Evolutionary conservation across 2,113 vertebrate genomes (phyloP).

Genomic region (Rallus limicola): DNA sequence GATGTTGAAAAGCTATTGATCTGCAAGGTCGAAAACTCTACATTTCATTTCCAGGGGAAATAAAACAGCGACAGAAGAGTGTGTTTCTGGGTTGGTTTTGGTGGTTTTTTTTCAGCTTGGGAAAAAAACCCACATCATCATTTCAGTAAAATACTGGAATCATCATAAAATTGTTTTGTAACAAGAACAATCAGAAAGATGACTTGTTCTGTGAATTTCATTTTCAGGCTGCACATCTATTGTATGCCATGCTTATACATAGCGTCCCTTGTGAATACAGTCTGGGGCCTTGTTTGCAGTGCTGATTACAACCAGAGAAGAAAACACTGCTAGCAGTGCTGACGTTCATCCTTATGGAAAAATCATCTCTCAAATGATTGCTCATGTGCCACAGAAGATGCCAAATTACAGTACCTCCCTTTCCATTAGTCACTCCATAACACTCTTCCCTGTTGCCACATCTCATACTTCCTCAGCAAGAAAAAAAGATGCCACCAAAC

Average conservation of each 20-base stretch:
- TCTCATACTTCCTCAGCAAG: background rate
- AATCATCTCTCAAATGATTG: background rate
- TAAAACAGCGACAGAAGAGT: background rate
- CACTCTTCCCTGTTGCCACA: background rate
- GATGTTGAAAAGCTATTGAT: constrained; percentile 20
- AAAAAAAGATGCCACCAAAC: background rate
- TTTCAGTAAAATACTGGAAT: background rate
- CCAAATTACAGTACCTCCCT: background rate
- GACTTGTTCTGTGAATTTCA: background rate
- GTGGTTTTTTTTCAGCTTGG: background rate
- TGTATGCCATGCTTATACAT: background rate
- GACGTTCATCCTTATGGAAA: background rate
- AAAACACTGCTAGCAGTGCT: background rate
- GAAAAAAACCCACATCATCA: background rate
- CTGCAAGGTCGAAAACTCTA: constrained; percentile 15
- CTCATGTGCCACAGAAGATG: background rate
- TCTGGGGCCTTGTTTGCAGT: background rate
- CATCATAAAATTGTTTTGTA: background rate
- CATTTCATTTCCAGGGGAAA: background rate
- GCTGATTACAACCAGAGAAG: background rate
- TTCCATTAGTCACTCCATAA: background rate
- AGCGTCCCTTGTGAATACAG: background rate
- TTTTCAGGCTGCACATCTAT: background rate
- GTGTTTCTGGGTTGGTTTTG: no score
- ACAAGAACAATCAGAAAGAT: background rate